Percentiles rank a stretch among this genome's conserved stretches.
These are phyloP conservation scores for Lucifuga dentata DNA, from an alignment of 2,113 vertebrate genomes.

Conservation along the genomic window DNA sequence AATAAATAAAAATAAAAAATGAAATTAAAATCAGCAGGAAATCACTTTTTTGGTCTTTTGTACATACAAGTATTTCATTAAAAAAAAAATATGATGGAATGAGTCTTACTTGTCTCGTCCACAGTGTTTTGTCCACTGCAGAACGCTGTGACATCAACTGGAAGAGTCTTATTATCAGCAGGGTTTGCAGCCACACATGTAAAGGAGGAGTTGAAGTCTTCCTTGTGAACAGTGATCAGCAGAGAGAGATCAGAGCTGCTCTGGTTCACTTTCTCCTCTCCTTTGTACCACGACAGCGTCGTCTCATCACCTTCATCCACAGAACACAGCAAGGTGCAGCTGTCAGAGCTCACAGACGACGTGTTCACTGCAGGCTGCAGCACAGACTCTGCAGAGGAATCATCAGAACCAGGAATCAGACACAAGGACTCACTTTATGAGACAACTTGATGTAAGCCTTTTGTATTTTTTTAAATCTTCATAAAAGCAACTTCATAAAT, in stretches of 20 bases:
- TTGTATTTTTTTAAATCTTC: too few species aligned
- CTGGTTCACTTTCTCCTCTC: slow-evolving; percentile 15
- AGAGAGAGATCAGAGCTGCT: slow-evolving; percentile 20
- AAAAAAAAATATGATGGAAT: too few species aligned
- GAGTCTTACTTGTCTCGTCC: slow-evolving; percentile 7
- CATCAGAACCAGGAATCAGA: too few species aligned
- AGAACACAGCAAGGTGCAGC: slow-evolving; percentile 29
- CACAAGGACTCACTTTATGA: too few species aligned
- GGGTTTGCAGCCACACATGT: slow-evolving; percentile 39
- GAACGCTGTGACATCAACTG: not conserved
- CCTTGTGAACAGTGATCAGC: not conserved
- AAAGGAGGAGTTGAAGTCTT: slow-evolving; percentile 2
- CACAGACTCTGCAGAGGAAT: slow-evolving; percentile 3
- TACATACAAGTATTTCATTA: too few species aligned
- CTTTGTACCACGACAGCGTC: slow-evolving; percentile 40
- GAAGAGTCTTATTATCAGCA: not conserved
- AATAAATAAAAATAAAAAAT: too few species aligned
- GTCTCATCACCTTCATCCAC: slow-evolving; percentile 26
- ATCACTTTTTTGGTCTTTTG: too few species aligned
- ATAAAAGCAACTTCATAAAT: too few species aligned
- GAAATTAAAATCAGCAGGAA: too few species aligned
- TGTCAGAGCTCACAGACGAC: not conserved
- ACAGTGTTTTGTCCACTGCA: not conserved
- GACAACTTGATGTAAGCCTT: too few species aligned
- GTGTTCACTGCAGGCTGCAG: not conserved